A percentile compares a stretch with the other conserved stretches of the same genome.
Evolutionary conservation across 1,140 invertebrate species (phyloP).

Genomic region (Psilanteris sp.): DNA sequence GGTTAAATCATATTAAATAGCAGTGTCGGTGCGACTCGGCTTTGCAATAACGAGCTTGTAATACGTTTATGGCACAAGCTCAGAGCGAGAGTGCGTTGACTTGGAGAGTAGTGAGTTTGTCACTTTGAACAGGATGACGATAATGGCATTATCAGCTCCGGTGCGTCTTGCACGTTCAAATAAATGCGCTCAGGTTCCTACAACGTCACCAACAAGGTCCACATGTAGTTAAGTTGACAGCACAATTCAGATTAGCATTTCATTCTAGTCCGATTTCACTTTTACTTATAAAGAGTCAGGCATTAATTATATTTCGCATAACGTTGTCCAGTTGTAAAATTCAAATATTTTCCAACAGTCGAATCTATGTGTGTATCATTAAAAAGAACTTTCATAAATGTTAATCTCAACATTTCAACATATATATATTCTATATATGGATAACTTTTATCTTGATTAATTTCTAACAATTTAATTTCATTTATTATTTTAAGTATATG

Average conservation of each 20-base stretch:
- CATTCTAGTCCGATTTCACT: slow-evolving; percentile 13
- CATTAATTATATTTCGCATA: too few relatives aligned
- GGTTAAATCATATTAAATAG: slow-evolving; percentile 49
- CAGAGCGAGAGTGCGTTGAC: slow-evolving; percentile 1
- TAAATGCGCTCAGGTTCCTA: slow-evolving; percentile 30
- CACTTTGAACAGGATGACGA: slow-evolving; percentile 49
- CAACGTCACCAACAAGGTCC: slow-evolving; percentile 1
- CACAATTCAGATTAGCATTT: slow-evolving; percentile 32
- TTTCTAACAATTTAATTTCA: too few relatives aligned
- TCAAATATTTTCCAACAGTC: too few relatives aligned
- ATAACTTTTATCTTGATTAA: too few relatives aligned
- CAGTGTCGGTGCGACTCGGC: slow-evolving; percentile 39
- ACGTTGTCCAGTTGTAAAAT: too few relatives aligned
- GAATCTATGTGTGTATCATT: too few relatives aligned
- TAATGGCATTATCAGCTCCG: slow-evolving; percentile 50
- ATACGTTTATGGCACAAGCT: slow-evolving; percentile 54
- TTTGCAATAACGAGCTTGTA: slow-evolving; percentile 58
- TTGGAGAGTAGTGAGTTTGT: slow-evolving; percentile 45
- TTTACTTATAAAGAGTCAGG: slow-evolving; percentile 18
- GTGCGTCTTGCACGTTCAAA: slow-evolving; percentile 40
- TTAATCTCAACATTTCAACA: too few relatives aligned
- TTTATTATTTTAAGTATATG: too few relatives aligned
- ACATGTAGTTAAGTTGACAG: slow-evolving; percentile 16
- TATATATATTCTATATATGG: too few relatives aligned
- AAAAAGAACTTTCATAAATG: too few relatives aligned